Base-by-base conservation (phyloP, 2,113 vertebrate genomes). In the Hyla sarda region DNA sequence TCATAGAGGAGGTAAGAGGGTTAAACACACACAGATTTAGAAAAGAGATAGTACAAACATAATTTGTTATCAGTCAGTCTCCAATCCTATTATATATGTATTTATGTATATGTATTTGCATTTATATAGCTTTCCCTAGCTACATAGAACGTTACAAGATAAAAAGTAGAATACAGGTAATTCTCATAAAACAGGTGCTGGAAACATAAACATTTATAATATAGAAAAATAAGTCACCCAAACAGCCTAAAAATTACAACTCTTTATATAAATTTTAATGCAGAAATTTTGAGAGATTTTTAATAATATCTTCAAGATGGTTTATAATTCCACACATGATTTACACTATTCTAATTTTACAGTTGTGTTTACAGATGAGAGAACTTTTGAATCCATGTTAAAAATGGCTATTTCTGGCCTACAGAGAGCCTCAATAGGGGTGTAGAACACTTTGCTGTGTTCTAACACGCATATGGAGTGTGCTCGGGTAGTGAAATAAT, bases 91-190 rank as follows among this genome's bases (percentile, higher is more conserved):
- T 77, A 77, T 32, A 77, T 77, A 77, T 77, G 74, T 77, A 77
- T 77, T 77, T 77, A 77, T 77, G 74, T 77, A 77, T 52, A 3
- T 30, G 28, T 52, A 77, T 77, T 77, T 77, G 25, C 74, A 77
- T 77, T 77, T 77, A 76, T 77, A 77, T 54, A 77, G 48, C 48
- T 77, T 77, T 54, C 54, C 28, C 48, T 54, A 77, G 47, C 25
- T 32, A 77, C 74, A 52, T 52, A 52, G 47, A 77, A 77, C 47
- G 52, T 77, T 77, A 77, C 74, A 77, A 77, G 48, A 54, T 54
- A 54, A 13, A 77, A 47, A 32, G 74, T 32, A 77, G 74, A 77
- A 77, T 32, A 30, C 25, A 21, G 47, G 74, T 77, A 77, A 77
- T 77, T 77, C 50, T 77, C 47, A 77, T 21, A 52, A 30, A 77